Evolutionary conservation across 2,888 invertebrate genomes (phyloP), one percentile per base, ranked within the genome.

Genomic region (Amiota communis): DNA sequence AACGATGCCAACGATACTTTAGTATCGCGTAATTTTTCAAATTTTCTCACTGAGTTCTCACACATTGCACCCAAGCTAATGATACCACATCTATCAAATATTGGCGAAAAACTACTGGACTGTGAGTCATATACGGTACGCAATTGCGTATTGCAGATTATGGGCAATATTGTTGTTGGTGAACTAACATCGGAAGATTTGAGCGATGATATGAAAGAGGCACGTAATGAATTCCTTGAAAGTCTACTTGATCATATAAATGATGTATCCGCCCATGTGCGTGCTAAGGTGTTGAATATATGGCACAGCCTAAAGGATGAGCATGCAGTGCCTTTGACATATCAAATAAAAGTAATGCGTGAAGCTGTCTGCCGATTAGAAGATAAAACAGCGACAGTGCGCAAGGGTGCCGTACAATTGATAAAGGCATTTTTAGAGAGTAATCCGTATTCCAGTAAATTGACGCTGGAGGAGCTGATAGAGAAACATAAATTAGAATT

Each of bases 381-480:
- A 72, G 98, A 98, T 88, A 96, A 95, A 88, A 95, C 95, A 1
- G 94, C 95, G 8, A 91, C 93, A 72, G 98, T 98, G 0, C 92
- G 98, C 48, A 98, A 97, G 89, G 93, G 93, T 76, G 96, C 98
- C 3, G 92, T 90, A 15, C 82, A 87, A 68, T 69, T 89, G 20
- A 87, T 91, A 2, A 90, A 93, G 90, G 91, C 93, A 15, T 94
- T 98, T 87, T 90, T 98, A 57, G 93, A 95, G 87, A 92, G 93
- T 78, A 98, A 98, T 91, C 95, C 96, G 6, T 98, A 94, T 89
- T 94, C 95, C n/a, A 93, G 94, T 0, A 93, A 93, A 90, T 75
- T 89, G 0, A 86, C 88, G 0, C 74, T 88, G 8, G 91, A 91
- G 71, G 93, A 93, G 79, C 89, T 96, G 20, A 91, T 93, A 56